Evolutionary conservation across 2,797 vertebrate species (phyloP), one percentile per base, ranked within the genome.

Genomic region (Novumbra hubbsi): DNA sequence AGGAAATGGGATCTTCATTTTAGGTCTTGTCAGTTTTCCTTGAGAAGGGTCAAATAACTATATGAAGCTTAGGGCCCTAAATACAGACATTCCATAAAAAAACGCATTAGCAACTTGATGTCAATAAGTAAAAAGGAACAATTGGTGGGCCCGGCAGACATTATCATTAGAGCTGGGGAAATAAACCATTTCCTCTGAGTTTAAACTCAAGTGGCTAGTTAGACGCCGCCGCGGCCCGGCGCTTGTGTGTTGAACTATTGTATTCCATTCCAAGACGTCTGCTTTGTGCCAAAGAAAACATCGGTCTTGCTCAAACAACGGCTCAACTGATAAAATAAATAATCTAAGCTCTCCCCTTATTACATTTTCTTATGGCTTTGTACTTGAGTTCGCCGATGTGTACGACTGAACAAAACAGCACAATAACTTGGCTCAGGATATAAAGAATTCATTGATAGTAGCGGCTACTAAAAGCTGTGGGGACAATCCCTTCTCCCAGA

Each of bases 201-300:
- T 49, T 41, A n/a, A 69, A 62, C 76, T 80, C 52, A 73, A 83
- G 82, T 80, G 64, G 27, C 66, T 52, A 32, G 14, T 72, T 62
- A 41, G 88, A 85, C 82, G 84, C 83, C 80, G 50, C 77, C 75
- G 30, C 32, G 76, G 70, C 77, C 71, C 76, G 28, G 75, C 73
- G 82, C 76, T 50, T 75, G 82, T 78, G 75, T 60, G 71, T 55
- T 74, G 55, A 6, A 8, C 73, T 77, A 68, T 82, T 80, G 45
- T 72, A 68, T 52, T 52, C 68, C 17, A 78, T 68, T 80, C 62
- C 38, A 45, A 27, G 73, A 75, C 66, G 62, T 1, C 72, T 74
- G 4, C 21, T 68, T 27, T 73, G 60, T 82, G 83, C 83, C 88
- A 83, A 80, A 66, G 68, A 78, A 85, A 83, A 87, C 65, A 82